These are phyloP conservation scores for Molothrus aeneus DNA, from an alignment of 2,797 vertebrate genomes.

Conservation along the genomic window DNA sequence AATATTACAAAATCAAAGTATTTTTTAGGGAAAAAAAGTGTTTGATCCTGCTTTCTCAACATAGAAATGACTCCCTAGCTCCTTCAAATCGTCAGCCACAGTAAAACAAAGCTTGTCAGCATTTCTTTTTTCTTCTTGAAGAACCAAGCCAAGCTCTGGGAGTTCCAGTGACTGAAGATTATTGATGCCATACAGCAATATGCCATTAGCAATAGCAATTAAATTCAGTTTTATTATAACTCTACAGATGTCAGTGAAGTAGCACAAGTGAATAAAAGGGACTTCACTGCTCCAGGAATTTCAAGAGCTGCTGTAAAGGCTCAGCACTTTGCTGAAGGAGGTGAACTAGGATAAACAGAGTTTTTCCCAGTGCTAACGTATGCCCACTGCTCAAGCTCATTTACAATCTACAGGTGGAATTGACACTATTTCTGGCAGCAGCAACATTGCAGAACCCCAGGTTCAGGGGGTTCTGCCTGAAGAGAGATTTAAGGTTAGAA, in stretches of 20 bases:
- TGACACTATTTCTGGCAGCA: background rate
- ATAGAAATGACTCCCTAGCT: background rate
- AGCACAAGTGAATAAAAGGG: background rate
- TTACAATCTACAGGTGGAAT: background rate
- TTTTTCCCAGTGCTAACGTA: background rate
- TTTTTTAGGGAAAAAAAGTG: background rate
- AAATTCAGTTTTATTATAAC: background rate
- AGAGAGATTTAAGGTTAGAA: constrained; percentile 15
- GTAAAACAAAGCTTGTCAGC: background rate
- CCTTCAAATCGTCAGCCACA: background rate
- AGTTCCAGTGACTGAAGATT: background rate
- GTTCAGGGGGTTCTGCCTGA: background rate
- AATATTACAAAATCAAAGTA: background rate
- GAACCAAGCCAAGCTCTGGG: background rate
- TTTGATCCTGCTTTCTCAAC: background rate
- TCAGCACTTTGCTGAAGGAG: background rate
- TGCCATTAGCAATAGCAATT: background rate
- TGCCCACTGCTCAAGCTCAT: background rate
- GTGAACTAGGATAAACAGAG: background rate
- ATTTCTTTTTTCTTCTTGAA: background rate
- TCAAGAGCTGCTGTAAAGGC: background rate
- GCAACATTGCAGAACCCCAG: background rate
- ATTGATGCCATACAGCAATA: background rate
- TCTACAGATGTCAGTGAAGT: background rate
- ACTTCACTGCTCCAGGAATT: background rate